A percentile compares a stretch with the other conserved stretches of the same genome.
phyloP scores from a whole-genome alignment of 2,797 vertebrate genomes.

The Rhabdophis nuchalis region DNA sequence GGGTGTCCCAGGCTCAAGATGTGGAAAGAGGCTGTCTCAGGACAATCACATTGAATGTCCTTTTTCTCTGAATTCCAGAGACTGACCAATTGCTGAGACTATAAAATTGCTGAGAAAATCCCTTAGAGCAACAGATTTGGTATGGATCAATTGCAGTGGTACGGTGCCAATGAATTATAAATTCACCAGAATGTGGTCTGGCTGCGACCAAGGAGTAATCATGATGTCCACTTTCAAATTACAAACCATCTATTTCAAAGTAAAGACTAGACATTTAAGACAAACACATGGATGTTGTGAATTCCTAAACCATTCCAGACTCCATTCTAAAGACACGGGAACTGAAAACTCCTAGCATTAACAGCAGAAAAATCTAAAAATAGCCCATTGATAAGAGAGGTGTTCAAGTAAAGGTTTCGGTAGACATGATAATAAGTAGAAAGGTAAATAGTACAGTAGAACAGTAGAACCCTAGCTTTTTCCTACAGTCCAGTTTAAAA shows the following conservation, averaged over 20 bases:
- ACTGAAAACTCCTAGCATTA: neutral
- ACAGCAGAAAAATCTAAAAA: neutral
- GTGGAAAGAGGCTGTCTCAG: neutral
- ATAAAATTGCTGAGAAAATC: neutral
- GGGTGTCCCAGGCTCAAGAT: neutral
- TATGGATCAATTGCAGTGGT: neutral
- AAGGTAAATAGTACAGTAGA: neutral
- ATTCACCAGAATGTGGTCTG: neutral
- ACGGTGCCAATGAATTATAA: neutral
- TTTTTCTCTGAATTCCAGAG: neutral
- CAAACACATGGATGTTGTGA: neutral
- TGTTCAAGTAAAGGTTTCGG: neutral
- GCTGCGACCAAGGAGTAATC: neutral
- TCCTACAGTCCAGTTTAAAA: neutral
- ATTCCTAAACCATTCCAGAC: neutral
- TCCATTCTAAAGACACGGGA: neutral
- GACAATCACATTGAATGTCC: neutral
- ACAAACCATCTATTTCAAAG: neutral
- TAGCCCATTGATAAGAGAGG: neutral
- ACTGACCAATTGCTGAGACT: neutral
- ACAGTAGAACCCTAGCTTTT: neutral
- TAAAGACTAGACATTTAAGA: neutral
- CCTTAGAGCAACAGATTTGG: neutral
- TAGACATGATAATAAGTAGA: neutral
- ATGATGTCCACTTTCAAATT: neutral